These are phyloP conservation scores for Synergus japonicus DNA, from an alignment of 2,888 invertebrate genomes.

Conservation along the genomic window DNA sequence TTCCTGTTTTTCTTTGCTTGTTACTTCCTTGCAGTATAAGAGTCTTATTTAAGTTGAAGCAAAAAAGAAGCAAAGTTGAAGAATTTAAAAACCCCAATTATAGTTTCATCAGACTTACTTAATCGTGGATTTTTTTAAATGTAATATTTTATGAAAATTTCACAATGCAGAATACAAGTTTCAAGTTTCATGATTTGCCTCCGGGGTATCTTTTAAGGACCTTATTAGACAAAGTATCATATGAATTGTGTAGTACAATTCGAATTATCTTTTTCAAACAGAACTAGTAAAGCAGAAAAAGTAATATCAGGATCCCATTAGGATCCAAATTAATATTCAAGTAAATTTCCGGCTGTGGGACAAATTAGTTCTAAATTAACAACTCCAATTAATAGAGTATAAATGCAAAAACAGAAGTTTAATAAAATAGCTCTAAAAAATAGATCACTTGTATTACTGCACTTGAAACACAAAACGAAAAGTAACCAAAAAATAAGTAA, in stretches of 20 bases:
- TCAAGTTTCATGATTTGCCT: neutral
- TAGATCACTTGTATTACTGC: too few species aligned
- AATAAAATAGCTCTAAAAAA: too few species aligned
- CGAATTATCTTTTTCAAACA: too few species aligned
- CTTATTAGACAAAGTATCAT: neutral
- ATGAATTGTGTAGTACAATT: neutral
- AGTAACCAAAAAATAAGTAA: too few species aligned
- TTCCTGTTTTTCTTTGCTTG: conserved; percentile 12
- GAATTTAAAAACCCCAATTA: conserved; percentile 17
- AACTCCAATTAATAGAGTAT: too few species aligned
- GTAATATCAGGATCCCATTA: too few species aligned
- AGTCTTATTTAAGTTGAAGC: neutral
- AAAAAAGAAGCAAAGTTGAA: conserved; percentile 2
- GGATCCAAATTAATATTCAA: too few species aligned
- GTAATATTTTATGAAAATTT: neutral
- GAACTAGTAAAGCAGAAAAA: too few species aligned
- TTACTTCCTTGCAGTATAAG: neutral
- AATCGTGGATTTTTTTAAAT: neutral
- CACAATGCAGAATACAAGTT: neutral
- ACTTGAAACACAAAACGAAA: too few species aligned
- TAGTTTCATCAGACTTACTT: neutral
- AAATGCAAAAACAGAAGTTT: too few species aligned
- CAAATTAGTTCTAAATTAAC: too few species aligned
- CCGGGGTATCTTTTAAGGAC: neutral
- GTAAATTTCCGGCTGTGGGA: too few species aligned